Evolutionary conservation across 2,113 vertebrate genomes (phyloP).

Genomic region (Ia io): DNA sequence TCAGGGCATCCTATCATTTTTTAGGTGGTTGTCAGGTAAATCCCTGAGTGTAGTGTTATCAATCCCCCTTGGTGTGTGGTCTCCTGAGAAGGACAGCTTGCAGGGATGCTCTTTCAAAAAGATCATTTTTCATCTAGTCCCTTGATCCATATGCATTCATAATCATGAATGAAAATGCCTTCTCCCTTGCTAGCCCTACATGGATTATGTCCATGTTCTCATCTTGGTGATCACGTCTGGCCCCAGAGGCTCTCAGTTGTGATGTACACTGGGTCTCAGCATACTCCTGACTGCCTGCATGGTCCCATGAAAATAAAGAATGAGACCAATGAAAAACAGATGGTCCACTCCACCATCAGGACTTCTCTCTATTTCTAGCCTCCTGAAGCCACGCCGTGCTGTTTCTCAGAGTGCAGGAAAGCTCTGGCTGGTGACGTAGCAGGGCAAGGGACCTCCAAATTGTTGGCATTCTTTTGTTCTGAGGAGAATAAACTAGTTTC

Average conservation of each 20-base stretch:
- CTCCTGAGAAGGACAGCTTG: background rate
- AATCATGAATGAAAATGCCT: background rate
- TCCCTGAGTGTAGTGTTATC: background rate
- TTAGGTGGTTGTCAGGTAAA: background rate
- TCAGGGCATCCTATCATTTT: background rate
- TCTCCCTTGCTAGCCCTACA: background rate
- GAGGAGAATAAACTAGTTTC: conserved; percentile 58
- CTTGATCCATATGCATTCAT: background rate
- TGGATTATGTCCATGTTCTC: background rate
- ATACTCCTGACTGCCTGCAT: background rate
- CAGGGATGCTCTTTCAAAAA: background rate
- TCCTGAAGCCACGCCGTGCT: conserved; percentile 57
- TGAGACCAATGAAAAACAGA: conserved; percentile 76
- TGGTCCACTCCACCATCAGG: conserved; percentile 55
- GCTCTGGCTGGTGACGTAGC: conserved; percentile 53
- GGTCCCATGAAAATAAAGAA: conserved; percentile 67
- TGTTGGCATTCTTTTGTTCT: conserved; percentile 73
- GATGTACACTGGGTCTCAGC: conserved; percentile 5
- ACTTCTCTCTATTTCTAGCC: conserved; percentile 76
- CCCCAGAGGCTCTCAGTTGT: conserved; percentile 9
- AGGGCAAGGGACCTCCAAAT: conserved; percentile 10
- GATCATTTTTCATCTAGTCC: background rate
- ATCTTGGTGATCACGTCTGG: background rate
- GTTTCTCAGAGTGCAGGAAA: conserved; percentile 68
- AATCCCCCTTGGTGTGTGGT: background rate